Base-by-base conservation (phyloP, 1,140 invertebrate species). In the Drosophila fuyamai region DNA sequence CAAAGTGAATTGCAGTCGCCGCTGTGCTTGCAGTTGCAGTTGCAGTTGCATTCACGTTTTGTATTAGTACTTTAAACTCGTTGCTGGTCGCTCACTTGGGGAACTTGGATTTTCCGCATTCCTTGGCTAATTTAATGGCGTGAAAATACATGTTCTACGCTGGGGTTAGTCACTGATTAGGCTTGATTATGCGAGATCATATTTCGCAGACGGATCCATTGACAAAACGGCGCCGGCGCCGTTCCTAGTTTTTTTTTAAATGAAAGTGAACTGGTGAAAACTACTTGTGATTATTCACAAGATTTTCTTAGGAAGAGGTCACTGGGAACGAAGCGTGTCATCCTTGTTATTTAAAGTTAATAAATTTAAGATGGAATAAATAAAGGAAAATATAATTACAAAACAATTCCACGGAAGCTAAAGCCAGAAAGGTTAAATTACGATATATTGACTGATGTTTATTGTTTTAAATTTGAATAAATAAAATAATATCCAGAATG, bases 31-130 rank as follows among this genome's bases (percentile, higher is more conserved):
- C 54, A 23, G 50, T 35, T 53, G 65, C 59, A 53, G 50, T 55
- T 75, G 44, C 67, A 71, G 67, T 58, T 41, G 68, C 68, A 57
- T 72, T 72, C 62, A 67, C 75, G 60, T 71, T 79, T 76, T 75
- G 60, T 56, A 74, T 81, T 76, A 50, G 60, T 35, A 70, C 57
- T 58, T 51, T 18, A 75, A 81, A 81, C 82, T 86, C 67, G 83
- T 86, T 81, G 83, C 74, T 75, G 61, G 50, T 74, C 50, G 40
- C 40, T 57, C 16, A 8, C 35, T 51, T 35, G 53, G 47, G 41
- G 23, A 36, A 50, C 43, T 44, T 16, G 56, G 82, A 91, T 81
- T 88, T 90, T 90, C 88, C 88, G 88, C 88, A 90, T 90, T 90
- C 88, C 58, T 74, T 56, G 44, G 32, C 54, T 72, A 81, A 88